Evolutionary conservation across 2,888 invertebrate genomes (phyloP).

Genomic region (Mythimna vitellina): DNA sequence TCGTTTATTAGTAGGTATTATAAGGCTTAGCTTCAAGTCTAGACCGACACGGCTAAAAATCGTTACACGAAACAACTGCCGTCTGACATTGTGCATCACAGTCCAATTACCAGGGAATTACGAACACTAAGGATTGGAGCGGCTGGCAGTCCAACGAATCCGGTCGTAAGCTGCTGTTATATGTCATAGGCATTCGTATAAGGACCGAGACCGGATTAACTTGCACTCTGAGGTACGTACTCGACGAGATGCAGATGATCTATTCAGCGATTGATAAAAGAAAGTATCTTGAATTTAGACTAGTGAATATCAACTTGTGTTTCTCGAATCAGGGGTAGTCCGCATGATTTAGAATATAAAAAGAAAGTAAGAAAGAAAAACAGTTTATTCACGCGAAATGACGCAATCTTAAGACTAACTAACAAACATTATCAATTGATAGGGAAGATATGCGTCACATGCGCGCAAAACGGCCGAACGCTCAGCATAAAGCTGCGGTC

Average conservation of each 20-base stretch:
- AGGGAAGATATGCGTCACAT: no score
- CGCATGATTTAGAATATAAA: no score
- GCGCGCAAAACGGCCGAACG: no score
- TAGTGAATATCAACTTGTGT: neutral
- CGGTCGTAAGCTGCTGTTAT: neutral
- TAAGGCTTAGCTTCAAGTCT: neutral
- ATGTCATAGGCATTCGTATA: neutral
- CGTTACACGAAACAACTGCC: neutral
- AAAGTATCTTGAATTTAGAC: neutral
- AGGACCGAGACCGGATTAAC: neutral
- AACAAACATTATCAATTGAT: no score
- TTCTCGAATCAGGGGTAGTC: no score
- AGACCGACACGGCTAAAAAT: neutral
- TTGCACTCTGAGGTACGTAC: neutral
- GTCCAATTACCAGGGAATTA: constrained; percentile 20
- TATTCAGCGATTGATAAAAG: neutral
- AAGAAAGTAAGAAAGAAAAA: no score
- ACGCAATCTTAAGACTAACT: no score
- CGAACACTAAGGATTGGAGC: neutral
- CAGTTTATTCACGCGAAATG: no score
- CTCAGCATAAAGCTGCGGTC: no score
- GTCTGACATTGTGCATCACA: neutral
- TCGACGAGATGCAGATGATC: neutral
- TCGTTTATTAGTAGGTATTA: no score
- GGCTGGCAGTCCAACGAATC: neutral